Base-by-base conservation (phyloP, 2,113 vertebrate species). In the Hemicordylus capensis region DNA sequence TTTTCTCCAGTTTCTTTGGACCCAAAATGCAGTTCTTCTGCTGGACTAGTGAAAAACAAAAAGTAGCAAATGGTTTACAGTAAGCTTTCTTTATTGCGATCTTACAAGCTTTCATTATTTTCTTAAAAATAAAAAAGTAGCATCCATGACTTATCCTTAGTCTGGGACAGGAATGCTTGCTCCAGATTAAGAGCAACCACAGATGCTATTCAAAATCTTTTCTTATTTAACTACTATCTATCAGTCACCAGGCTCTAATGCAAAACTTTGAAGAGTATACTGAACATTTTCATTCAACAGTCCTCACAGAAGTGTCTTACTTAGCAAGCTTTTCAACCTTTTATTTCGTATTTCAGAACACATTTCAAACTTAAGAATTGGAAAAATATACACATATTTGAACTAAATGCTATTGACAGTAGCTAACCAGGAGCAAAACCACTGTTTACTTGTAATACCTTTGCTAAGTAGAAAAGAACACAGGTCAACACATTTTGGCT, bases 21-120 rank as follows among this genome's bases (percentile, higher is more conserved):
- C 86, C 99, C 98, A 93, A 99, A 99, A 95, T 97, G 96, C 0
- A 99, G 95, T 90, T 99, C 99, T 92, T 99, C 99, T 39, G 98
- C 97, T n/a, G 98, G 99, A 94, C 99, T 99, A 93, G 15, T 58
- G 81, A 76, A 82, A 90, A n/a, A n/a, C n/a, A n/a, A n/a, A 95
- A 87, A 54, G 78, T 87, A 82, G 90, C 24, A 79, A 58, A 44
- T 59, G 58, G 69, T 58, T 58, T 69, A 77, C 37, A 61, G 31
- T 37, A 81, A 58, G 39, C 11, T 76, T 86, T 83, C 83, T 63
- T 59, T 89, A 87, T 6, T 81, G 77, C 17, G 51, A 42, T 14
- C 19, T 4, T 75, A 31, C 17, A 70, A 44, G 34, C 17, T 12
- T 59, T 17, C 7, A 77, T 2, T 63, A 26, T 54, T 67, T 80